Conservation (phyloP, 2,888 invertebrate genomes). For the Eilema caniola region DNA sequence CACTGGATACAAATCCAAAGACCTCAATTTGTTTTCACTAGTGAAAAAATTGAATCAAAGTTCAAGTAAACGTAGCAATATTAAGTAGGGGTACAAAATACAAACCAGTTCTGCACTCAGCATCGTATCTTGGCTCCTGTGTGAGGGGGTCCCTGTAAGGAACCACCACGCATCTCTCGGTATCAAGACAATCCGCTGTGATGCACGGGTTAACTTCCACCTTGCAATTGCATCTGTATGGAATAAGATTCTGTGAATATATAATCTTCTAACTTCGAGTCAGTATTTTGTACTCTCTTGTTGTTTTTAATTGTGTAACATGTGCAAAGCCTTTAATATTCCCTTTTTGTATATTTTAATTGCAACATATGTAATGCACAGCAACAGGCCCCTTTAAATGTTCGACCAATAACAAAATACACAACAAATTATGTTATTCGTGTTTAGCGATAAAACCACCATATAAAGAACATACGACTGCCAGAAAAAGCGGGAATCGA, state of each 20-base stretch:
- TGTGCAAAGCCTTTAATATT: too few relatives aligned
- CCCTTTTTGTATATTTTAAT: too few relatives aligned
- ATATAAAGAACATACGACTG: too few relatives aligned
- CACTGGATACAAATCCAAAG: background rate
- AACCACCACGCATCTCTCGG: conserved; percentile 90
- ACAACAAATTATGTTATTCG: too few relatives aligned
- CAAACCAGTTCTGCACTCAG: conserved; percentile 89
- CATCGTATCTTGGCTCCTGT: conserved; percentile 76
- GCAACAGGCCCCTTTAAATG: background rate
- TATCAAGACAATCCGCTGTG: conserved; percentile 86
- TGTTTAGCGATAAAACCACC: too few relatives aligned
- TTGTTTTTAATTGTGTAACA: too few relatives aligned
- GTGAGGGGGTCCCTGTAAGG: conserved; percentile 77
- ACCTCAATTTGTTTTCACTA: background rate
- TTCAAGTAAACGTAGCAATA: background rate
- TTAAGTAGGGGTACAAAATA: conserved; percentile 22
- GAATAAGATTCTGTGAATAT: background rate
- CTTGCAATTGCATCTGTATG: conserved; percentile 3
- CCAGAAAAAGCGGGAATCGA: too few relatives aligned
- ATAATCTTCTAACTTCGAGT: too few relatives aligned
- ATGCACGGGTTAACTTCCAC: conserved; percentile 89
- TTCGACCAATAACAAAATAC: too few relatives aligned
- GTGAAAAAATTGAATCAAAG: background rate
- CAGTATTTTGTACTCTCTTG: too few relatives aligned
- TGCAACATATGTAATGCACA: too few relatives aligned